Evolutionary conservation across 2,797 vertebrate genomes (phyloP), one percentile per base, ranked within the genome.

Genomic region (Scolopax bukidnonensis): DNA sequence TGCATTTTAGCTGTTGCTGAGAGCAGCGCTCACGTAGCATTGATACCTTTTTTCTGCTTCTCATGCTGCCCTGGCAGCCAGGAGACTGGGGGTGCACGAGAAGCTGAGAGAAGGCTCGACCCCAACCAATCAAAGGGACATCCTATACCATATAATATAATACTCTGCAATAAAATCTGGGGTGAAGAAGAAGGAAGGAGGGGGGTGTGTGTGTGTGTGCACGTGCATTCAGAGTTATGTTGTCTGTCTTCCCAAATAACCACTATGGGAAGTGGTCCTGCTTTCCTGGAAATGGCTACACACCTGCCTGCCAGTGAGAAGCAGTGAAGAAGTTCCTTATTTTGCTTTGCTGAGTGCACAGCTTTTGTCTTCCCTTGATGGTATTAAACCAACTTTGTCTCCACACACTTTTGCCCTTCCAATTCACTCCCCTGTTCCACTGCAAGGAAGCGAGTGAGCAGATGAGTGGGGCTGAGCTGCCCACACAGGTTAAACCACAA

Each of bases 241-340:
- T 2, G 2, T 16, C 9, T 57, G 32, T 38, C 45, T 71, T 87
- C 17, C 18, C 18, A 73, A 38, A 36, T n/a, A 65, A 51, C n/a
- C 4, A 3, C 3, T 27, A 56, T 0, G 2, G 1, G 5, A 6
- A 24, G 51, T 4, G 15, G 32, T 25, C 27, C 50, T 45, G 43
- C 27, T 73, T 30, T 87, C 32, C 51, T 50, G 32, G 43, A 56
- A 12, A 38, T 9, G 43, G 45, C 43, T 73, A 9, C 65, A 50
- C 8, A 33, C 18, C 10, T 43, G 38, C 23, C 27, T 51, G 32
- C 6, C 4, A 0, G 5, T 24, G 12, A 50, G 33, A 69, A 33
- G 50, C 1, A 33, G 41, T 7, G 4, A 65, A 75, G 11, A 2
- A 76, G 27, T 47, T n/a, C 23, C 16, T 78, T 60, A 5, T n/a